phyloP scores from a whole-genome alignment of 1,140 invertebrate species.

The Papilio xuthus region DNA sequence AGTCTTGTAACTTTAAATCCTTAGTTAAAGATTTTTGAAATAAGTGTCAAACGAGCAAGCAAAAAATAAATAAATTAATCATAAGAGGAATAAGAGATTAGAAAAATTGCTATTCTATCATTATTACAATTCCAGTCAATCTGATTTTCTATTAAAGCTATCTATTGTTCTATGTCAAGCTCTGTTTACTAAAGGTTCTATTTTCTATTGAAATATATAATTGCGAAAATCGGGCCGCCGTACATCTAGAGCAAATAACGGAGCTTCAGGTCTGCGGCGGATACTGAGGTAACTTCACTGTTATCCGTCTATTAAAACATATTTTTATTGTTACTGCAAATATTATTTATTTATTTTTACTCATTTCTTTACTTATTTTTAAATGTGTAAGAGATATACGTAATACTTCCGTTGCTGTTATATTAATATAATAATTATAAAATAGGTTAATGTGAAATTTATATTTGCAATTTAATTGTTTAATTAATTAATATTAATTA shows the following conservation, averaged over 20 bases:
- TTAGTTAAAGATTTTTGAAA: too few species aligned
- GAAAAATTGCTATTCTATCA: not conserved
- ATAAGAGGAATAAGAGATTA: too few species aligned
- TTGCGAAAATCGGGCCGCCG: constrained; percentile 60
- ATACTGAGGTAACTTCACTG: not conserved
- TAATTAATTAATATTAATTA: too few species aligned
- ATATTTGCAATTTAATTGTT: too few species aligned
- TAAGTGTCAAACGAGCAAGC: too few species aligned
- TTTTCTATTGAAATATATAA: constrained; percentile 73
- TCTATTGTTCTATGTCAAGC: constrained; percentile 3
- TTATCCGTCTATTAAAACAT: constrained; percentile 28
- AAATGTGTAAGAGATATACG: too few species aligned
- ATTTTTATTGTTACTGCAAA: not conserved
- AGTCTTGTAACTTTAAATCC: too few species aligned
- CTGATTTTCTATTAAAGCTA: not conserved
- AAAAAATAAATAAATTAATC: too few species aligned
- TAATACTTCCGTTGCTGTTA: too few species aligned
- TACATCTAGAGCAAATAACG: constrained; percentile 70
- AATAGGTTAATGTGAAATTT: too few species aligned
- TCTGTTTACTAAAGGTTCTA: constrained; percentile 40
- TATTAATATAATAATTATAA: too few species aligned
- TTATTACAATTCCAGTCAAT: not conserved
- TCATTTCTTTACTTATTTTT: too few species aligned
- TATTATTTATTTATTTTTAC: not conserved
- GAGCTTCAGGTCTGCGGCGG: constrained; percentile 51